These are phyloP conservation scores for Acanthiza pusilla DNA, from an alignment of 2,797 vertebrate species.

Conservation along the genomic window DNA sequence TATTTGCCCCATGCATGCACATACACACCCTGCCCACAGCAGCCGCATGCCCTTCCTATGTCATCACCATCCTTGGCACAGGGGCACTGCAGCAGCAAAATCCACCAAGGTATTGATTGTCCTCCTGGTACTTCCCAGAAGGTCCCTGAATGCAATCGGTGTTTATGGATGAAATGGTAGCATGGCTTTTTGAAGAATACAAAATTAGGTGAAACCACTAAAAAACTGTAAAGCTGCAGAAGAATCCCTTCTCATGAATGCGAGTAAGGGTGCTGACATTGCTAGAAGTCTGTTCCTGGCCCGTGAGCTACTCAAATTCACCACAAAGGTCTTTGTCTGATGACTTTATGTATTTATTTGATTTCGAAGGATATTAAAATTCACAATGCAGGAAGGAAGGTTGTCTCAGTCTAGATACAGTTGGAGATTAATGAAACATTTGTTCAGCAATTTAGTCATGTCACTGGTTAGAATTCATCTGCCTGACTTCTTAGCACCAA, in stretches of 20 bases:
- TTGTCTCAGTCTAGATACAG: background rate
- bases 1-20: accelerated
- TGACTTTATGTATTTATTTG: background rate
- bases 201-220: background rate
- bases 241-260: background rate
- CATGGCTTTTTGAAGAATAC: background rate
- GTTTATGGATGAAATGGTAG: background rate
- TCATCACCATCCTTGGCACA: background rate
- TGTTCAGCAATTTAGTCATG: background rate
- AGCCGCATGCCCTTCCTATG: accelerated
- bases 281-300: background rate
- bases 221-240: background rate
- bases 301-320: background rate
- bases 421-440: background rate
- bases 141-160: background rate
- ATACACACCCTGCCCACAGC: background rate
- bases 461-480: background rate
- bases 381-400: background rate
- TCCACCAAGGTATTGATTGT: background rate
- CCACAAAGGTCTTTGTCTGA: background rate
- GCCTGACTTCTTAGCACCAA: background rate
- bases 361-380: background rate
- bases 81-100: background rate
- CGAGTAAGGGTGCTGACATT: background rate
- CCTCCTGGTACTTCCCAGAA: background rate